phyloP scores from a whole-genome alignment of 2,888 invertebrate species.

The Netelia inedita region DNA sequence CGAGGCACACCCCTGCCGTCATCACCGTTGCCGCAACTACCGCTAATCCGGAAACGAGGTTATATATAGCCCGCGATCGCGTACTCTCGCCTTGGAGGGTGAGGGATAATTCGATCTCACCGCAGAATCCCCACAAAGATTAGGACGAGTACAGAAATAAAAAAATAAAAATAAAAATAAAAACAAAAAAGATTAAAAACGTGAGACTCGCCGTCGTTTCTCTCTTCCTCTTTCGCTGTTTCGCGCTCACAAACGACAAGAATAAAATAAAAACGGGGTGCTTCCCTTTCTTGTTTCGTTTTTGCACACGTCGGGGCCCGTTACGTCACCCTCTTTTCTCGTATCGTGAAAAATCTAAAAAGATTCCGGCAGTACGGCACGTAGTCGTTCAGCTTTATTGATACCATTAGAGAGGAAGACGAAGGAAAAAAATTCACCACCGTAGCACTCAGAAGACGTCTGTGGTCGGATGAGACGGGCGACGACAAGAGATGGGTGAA shows the following conservation, averaged over 20 bases:
- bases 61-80: conserved; percentile 17
- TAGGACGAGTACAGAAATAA: background rate
- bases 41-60: conserved; percentile 53
- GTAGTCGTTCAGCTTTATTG: conserved; percentile 29
- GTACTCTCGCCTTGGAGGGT: conserved; percentile 20
- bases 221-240: background rate
- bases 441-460: background rate
- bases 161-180: background rate
- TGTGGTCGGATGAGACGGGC: conserved; percentile 2
- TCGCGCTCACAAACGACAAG: background rate
- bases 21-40: conserved; percentile 17
- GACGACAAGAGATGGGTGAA: conserved; percentile 19
- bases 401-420: conserved; percentile 11
- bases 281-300: background rate
- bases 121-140: conserved; percentile 16
- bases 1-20: conserved; percentile 9
- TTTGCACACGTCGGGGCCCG: background rate
- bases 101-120: conserved; percentile 43
- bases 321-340: conserved; percentile 6
- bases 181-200: background rate
- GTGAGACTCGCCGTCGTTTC: background rate
- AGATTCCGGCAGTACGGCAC: conserved; percentile 12
- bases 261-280: background rate
- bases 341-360: conserved; percentile 39
- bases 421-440: background rate